Evolutionary conservation across 2,797 vertebrate species (phyloP).

Genomic region (Takifugu ocellatus): DNA sequence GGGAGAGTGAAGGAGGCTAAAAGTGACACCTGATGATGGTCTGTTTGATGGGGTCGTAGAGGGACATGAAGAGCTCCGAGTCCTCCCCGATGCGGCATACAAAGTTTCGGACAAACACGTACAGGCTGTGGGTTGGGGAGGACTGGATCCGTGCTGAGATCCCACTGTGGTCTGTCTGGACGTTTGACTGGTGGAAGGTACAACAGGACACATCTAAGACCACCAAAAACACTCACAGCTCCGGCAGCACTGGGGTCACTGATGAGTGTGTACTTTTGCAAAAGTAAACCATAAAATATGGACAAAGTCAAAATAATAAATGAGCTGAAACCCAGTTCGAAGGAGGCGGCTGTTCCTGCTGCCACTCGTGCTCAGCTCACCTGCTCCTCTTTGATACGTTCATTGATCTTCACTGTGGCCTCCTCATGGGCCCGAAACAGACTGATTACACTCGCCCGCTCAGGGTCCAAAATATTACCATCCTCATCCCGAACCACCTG

Average conservation of each 20-base stretch:
- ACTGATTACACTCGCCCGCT: conserved; percentile 91
- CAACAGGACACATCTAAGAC: too few species aligned
- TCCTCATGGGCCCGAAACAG: conserved; percentile 92
- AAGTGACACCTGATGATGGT: conserved; percentile 84
- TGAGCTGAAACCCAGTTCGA: too few species aligned
- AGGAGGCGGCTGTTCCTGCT: not conserved
- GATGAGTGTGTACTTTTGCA: not conserved
- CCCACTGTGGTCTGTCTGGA: conserved; percentile 86
- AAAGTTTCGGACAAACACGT: conserved; percentile 97
- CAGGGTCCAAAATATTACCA: conserved; percentile 95
- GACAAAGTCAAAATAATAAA: not conserved
- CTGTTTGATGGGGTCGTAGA: conserved; percentile 90
- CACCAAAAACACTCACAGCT: not conserved
- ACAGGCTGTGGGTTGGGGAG: conserved; percentile 94
- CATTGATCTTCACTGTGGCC: conserved; percentile 87
- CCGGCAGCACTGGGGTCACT: conserved; percentile 4
- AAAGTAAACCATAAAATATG: conserved; percentile 1
- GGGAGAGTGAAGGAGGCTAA: not conserved
- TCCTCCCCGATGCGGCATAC: conserved; percentile 98
- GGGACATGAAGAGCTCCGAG: conserved; percentile 96
- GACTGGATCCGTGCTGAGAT: conserved; percentile 88
- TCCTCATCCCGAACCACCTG: conserved; percentile 90
- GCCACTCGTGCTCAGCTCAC: conserved; percentile 54
- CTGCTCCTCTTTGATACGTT: conserved; percentile 95
- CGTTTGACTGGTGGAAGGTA: conserved; percentile 75